phyloP scores from a whole-genome alignment of 2,797 vertebrate genomes.

The Chromis chromis region DNA sequence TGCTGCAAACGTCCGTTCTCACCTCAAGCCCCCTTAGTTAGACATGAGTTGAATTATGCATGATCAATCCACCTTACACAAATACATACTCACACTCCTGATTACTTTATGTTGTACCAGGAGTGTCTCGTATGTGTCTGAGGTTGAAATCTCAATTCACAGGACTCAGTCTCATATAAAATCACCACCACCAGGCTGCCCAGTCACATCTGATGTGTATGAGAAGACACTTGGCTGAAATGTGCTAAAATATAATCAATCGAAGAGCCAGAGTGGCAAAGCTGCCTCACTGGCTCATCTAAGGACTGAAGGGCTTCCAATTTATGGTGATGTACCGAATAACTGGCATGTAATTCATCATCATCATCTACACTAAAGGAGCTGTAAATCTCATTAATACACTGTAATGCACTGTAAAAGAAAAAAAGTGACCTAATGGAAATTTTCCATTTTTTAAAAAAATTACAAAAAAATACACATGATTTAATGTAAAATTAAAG shows the following conservation, averaged over 20 bases:
- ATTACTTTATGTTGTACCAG: conserved; percentile 15
- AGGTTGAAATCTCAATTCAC: background rate
- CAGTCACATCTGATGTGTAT: conserved; percentile 5
- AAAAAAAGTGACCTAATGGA: no score
- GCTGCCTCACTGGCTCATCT: background rate
- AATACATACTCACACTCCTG: background rate
- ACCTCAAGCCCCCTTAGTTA: conserved; percentile 44
- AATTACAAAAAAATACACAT: no score
- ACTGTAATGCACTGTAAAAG: background rate
- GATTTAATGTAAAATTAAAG: no score
- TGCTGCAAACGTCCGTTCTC: conserved; percentile 41
- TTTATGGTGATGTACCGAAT: background rate
- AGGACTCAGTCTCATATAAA: background rate
- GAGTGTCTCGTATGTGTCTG: background rate
- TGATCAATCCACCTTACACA: conserved; percentile 3
- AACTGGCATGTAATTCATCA: background rate
- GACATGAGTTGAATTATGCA: conserved; percentile 50
- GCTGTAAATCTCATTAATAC: background rate
- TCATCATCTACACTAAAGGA: background rate
- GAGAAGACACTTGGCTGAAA: background rate
- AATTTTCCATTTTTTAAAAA: no score
- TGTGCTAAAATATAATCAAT: conserved; percentile 11
- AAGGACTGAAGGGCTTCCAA: conserved; percentile 1
- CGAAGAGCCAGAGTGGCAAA: background rate
- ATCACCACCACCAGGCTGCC: background rate